Conservation (phyloP, 2,888 invertebrate genomes). For the Diarsia dahlii region DNA sequence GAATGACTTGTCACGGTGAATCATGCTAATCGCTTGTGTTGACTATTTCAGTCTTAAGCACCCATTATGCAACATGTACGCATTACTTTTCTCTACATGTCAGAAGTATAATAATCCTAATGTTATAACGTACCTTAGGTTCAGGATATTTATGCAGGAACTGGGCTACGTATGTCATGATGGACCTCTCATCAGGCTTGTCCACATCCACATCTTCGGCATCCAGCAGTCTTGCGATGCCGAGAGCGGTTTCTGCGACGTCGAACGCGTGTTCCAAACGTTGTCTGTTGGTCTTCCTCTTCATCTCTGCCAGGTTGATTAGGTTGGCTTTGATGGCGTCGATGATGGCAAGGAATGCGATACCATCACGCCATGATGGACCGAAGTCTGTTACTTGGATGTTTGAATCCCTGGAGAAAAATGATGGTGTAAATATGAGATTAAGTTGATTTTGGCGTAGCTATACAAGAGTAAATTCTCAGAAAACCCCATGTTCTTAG, state of each 20-base stretch:
- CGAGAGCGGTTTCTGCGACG: constrained; percentile 97
- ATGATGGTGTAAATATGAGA: neutral
- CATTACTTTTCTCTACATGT: neutral
- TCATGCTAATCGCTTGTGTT: constrained; percentile 26
- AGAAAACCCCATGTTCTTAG: too few relatives aligned
- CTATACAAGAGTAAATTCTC: too few relatives aligned
- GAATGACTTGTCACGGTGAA: constrained; percentile 22
- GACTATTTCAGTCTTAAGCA: constrained; percentile 1
- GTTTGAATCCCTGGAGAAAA: constrained; percentile 93
- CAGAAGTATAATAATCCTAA: neutral
- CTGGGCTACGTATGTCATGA: constrained; percentile 99
- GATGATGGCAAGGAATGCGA: constrained; percentile 98
- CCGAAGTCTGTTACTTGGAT: constrained; percentile 98
- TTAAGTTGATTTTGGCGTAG: too few relatives aligned
- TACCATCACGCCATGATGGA: constrained; percentile 98
- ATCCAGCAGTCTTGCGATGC: constrained; percentile 97
- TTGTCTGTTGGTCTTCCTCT: constrained; percentile 93
- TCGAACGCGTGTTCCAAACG: constrained; percentile 98
- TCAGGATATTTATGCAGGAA: constrained; percentile 98
- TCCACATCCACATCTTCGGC: constrained; percentile 99
- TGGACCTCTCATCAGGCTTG: constrained; percentile 98
- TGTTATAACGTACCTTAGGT: constrained; percentile 91
- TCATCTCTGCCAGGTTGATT: constrained; percentile 96
- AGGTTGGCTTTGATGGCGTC: constrained; percentile 98
- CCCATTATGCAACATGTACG: constrained; percentile 4